Conservation (phyloP, 2,888 invertebrate species). For the Temnothorax unifasciatus region DNA sequence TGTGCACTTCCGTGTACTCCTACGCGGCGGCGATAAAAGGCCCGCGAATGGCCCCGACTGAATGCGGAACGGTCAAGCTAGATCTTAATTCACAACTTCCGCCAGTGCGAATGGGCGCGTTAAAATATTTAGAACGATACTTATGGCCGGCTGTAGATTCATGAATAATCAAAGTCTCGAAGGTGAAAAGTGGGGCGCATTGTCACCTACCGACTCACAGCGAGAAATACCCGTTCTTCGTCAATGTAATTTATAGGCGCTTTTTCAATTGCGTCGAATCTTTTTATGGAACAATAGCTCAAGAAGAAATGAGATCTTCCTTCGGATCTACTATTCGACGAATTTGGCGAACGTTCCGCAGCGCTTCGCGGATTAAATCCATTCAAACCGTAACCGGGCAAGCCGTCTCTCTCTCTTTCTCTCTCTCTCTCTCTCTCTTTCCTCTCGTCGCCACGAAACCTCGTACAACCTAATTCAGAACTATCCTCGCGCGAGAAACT, state of each 20-base stretch:
- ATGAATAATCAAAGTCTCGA: neutral
- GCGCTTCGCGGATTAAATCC: slow-evolving; percentile 7
- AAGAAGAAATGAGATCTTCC: neutral
- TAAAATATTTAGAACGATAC: slow-evolving; percentile 27
- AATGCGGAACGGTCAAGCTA: slow-evolving; percentile 36
- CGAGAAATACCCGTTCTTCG: neutral
- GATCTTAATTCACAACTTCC: slow-evolving; percentile 51
- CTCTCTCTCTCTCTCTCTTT: neutral
- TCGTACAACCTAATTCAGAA: slow-evolving; percentile 37
- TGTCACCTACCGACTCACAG: neutral
- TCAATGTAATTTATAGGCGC: neutral
- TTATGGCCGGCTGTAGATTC: neutral
- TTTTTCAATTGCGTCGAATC: neutral
- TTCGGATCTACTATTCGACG: neutral
- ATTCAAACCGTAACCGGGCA: neutral
- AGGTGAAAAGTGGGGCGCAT: neutral
- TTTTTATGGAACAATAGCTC: neutral
- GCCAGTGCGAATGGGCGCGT: neutral
- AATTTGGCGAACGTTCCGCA: slow-evolving; percentile 24
- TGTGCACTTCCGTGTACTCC: slow-evolving; percentile 42
- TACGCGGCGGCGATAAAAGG: slow-evolving; percentile 41
- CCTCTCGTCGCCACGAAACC: neutral
- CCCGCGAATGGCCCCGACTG: slow-evolving; percentile 14
- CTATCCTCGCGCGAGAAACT: slow-evolving; percentile 32
- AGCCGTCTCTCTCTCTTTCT: neutral